Conservation (phyloP, 2,113 vertebrate genomes). For the Stigmatopora argus region DNA sequence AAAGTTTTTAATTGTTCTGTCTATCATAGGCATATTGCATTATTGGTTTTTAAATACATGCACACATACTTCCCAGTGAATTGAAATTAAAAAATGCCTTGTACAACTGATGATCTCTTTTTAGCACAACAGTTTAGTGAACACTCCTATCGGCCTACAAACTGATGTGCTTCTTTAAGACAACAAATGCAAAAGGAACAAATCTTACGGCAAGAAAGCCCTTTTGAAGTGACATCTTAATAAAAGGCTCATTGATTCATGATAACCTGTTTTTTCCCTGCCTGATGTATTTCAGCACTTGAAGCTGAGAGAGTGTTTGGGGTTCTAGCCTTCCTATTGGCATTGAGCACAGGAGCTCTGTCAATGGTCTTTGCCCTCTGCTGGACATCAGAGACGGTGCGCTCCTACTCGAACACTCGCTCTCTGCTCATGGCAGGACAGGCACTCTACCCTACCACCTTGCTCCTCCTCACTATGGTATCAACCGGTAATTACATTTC, state of each 20-base stretch:
- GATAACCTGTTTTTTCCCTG: neutral
- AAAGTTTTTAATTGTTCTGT: too few species aligned
- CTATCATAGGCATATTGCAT: too few species aligned
- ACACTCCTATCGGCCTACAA: neutral
- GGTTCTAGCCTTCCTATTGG: slow-evolving; percentile 68
- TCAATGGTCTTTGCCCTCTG: slow-evolving; percentile 73
- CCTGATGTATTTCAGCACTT: slow-evolving; percentile 44
- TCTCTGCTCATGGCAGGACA: slow-evolving; percentile 67
- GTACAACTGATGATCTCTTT: too few species aligned
- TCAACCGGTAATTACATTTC: slow-evolving; percentile 62
- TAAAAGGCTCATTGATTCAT: neutral
- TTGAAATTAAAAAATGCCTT: too few species aligned
- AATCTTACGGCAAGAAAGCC: neutral
- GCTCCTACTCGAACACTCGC: slow-evolving; percentile 69
- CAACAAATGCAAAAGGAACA: neutral
- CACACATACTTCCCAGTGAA: too few species aligned
- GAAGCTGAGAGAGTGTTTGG: slow-evolving; percentile 68
- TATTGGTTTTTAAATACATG: too few species aligned
- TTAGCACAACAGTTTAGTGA: too few species aligned
- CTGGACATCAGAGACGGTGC: slow-evolving; percentile 67
- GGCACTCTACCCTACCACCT: slow-evolving; percentile 65
- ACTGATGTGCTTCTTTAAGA: neutral
- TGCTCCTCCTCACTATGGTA: slow-evolving; percentile 68
- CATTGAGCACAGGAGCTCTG: slow-evolving; percentile 57
- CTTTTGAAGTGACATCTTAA: neutral